These are phyloP conservation scores for Hozukius guyotensis DNA, from an alignment of 2,797 vertebrate genomes.

Conservation along the genomic window DNA sequence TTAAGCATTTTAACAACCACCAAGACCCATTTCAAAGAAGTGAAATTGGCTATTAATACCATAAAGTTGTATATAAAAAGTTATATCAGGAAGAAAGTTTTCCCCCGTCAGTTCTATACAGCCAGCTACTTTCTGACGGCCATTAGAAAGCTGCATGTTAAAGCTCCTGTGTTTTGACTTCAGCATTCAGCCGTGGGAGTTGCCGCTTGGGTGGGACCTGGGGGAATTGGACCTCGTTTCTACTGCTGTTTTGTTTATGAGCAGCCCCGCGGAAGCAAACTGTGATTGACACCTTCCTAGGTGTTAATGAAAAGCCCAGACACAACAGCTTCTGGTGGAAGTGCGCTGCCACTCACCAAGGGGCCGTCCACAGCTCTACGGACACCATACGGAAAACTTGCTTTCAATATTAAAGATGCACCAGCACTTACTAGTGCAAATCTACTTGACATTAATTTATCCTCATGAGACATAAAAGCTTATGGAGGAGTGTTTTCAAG, in stretches of 20 bases:
- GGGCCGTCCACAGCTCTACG: conserved; percentile 1
- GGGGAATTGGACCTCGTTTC: conserved; percentile 36
- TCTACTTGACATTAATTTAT: conserved; percentile 32
- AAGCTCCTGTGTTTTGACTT: conserved; percentile 10
- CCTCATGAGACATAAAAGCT: conserved; percentile 13
- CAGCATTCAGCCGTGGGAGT: neutral
- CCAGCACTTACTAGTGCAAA: neutral
- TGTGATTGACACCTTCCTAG: conserved; percentile 74
- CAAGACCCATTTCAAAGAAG: neutral
- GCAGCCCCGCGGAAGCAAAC: conserved; percentile 43
- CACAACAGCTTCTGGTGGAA: conserved; percentile 56
- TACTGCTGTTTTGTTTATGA: conserved; percentile 71
- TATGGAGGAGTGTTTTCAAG: conserved; percentile 9
- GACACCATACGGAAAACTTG: conserved; percentile 31
- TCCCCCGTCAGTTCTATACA: neutral
- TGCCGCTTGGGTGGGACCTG: neutral
- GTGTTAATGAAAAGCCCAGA: conserved; percentile 79
- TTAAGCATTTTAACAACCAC: neutral
- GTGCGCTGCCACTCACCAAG: conserved; percentile 54
- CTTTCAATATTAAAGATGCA: conserved; percentile 12
- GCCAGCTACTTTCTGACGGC: neutral
- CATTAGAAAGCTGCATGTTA: neutral
- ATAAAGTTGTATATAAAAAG: neutral
- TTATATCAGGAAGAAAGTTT: neutral
- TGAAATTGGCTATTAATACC: neutral